These are phyloP conservation scores for Chaetoderma sp. DNA, from an alignment of 2,888 invertebrate genomes.

Conservation along the genomic window DNA sequence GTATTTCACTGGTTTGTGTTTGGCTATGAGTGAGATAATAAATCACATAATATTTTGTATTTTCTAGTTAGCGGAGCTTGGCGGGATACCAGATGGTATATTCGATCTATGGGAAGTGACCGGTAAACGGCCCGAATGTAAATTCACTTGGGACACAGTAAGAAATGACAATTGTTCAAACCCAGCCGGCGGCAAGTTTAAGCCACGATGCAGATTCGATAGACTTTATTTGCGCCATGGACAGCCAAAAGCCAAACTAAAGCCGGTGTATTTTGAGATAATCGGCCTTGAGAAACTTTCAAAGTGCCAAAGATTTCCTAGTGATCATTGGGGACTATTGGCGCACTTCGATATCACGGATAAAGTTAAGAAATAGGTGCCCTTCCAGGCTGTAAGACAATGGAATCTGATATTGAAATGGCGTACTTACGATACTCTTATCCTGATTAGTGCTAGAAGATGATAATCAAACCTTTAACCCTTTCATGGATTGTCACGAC, in stretches of 20 bases:
- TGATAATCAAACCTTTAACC: too few species aligned
- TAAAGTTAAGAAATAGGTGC: slow-evolving; percentile 36
- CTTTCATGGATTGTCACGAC: slow-evolving; percentile 21
- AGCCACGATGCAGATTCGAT: slow-evolving; percentile 73
- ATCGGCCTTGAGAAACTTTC: slow-evolving; percentile 72
- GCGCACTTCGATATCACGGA: slow-evolving; percentile 56
- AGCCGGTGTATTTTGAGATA: slow-evolving; percentile 72
- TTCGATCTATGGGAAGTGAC: slow-evolving; percentile 73
- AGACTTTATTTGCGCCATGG: slow-evolving; percentile 70
- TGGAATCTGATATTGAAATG: too few species aligned
- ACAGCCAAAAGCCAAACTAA: slow-evolving; percentile 41
- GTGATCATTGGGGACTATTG: slow-evolving; percentile 74
- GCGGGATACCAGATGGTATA: slow-evolving; percentile 69
- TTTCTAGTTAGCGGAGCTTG: slow-evolving; percentile 62
- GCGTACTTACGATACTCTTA: too few species aligned
- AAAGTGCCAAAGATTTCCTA: slow-evolving; percentile 72
- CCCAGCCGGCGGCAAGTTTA: slow-evolving; percentile 60
- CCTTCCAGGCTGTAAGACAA: too few species aligned
- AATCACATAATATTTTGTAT: too few species aligned
- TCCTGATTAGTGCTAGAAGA: too few species aligned
- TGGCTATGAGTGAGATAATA: too few species aligned
- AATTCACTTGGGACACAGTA: slow-evolving; percentile 75
- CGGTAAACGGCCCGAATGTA: slow-evolving; percentile 72
- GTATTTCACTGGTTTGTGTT: too few species aligned
- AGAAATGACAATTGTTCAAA: slow-evolving; percentile 75